Base-by-base conservation (phyloP, 2,113 vertebrate species). In the Raja brachyura region DNA sequence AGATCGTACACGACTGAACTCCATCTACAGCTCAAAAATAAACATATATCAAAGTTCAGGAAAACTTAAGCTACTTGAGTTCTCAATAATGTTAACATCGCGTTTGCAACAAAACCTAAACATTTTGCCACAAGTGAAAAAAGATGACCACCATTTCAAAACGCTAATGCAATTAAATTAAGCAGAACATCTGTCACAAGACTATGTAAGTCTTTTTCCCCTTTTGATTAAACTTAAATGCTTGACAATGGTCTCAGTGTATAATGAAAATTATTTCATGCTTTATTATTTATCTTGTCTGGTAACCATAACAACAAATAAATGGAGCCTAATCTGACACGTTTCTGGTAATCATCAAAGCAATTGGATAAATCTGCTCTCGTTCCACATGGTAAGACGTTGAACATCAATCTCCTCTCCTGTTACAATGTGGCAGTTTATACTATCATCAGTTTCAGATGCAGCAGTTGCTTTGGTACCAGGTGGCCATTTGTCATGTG, bases 381-480 rank as follows among this genome's bases (percentile, higher is more conserved):
- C 56, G 9, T 5, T 61, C 63, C 28, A 31, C 28, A 31, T 63
- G 13, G 59, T 31, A 88, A 63, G 83, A 63, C 59, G 63, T 18
- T 88, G 25, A 86, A 31, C 28, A 86, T 28, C 5, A 88, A 86
- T 86, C 56, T 59, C 25, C 79, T 85, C 54, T 85, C 39, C 48
- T 83, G 48, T 31, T 63, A 88, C 14, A 63, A 88, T 7, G 10
- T 16, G 59, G 5, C 16, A 28, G n/a, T 3, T 61, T 56, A 61
- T 11, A 61, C n/a, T 39, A 13, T 10, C 3, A 63, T 31, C 59
- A 31, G 59, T 63, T 88, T 88, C 59, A 63, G 56, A 63, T 63
- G 83, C 83, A 88, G 18, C 83, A 63, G 83, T 61, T n/a, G 14
- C 56, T 88, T 28, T 88, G 83, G 59, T 88, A 88, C 83, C 28